Base-by-base conservation (phyloP, 2,888 invertebrate genomes). In the Lasiommata megera region DNA sequence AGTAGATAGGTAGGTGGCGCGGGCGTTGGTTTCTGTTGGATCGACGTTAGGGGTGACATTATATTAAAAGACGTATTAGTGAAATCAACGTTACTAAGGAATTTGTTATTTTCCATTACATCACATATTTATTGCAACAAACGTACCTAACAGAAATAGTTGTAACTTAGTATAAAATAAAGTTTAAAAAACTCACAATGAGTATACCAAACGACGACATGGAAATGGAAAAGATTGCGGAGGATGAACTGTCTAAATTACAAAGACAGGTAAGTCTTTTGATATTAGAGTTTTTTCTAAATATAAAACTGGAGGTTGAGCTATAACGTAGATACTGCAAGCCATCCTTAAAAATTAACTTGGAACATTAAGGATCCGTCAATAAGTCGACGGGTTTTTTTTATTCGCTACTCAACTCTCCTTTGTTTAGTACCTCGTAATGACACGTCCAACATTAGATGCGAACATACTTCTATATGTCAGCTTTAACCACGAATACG, bases 181-280 rank as follows among this genome's bases (percentile, higher is more conserved):
- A 23, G 5, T 23, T 3, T 3, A 5, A 2, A 5, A 3, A 23
- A 23, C 2, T 23, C 23, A 78, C 67, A 51, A 90, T 91, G 88
- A 73, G 83, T 1, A 70, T 66, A 0, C 78, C 86, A 1, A 75
- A 71, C 1, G 91, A 95, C 70, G 95, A 94, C 68, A 82, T 92
- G 73, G 96, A 96, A 78, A 92, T 96, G 86, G 95, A 96, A 72
- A 93, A 94, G 73, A 93, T 96, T 73, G 96, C 96, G 1, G 94
- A 95, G 73, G 94, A 94, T 58, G 96, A 98, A 77, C 88, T 96
- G 70, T 91, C 93, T 14, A 94, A 96, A 63, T 82, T 98, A 40
- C 95, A 95, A 68, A 92, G 96, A 72, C 96, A 96, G 89, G 94
- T 93, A 72, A 65, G 31, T 1, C n/a, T n/a, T n/a, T n/a, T n/a